Base-by-base conservation (phyloP, 2,797 vertebrate genomes). In the Trematomus bernacchii region DNA sequence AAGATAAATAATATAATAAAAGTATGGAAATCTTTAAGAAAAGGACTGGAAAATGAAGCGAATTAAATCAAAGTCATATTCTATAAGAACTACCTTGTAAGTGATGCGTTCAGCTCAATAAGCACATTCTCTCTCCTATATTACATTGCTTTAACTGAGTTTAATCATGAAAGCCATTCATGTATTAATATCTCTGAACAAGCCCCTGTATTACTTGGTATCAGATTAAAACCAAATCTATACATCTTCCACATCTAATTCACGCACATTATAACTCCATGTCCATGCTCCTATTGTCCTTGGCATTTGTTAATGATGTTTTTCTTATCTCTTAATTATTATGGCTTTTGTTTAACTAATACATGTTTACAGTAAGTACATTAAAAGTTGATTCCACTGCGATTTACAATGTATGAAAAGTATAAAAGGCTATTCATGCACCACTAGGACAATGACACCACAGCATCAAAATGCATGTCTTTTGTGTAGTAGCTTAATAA, bases 291-390 rank as follows among this genome's bases (percentile, higher is more conserved):
- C 10, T 33, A 43, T 65, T 46, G 18, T 62, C 63, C 19, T 9
- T 53, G 43, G 42, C 42, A 16, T 55, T 55, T 71, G 30, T 5
- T 2, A 59, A 59, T 44, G 27, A 42, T 19, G 57, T 60, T 15
- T n/a, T 61, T 51, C 1, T 27, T 21, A 30, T 64, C 48, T 66
- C 18, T 54, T 77, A 42, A 70, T 71, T 58, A 51, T 66, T 33
- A 57, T n/a, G 33, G 50, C 23, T 68, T 65, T 47, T 50, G 33
- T 52, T 66, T 30, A 54, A 71, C 48, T 78, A 66, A 60, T 50
- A 53, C 12, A 19, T 66, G 23, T 63, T 77, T 62, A 52, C 23
- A 44, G 46, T 11, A 40, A 54, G 52, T 30, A 37, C 13, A 44
- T 40, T 14, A 27, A 30, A 40, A 30, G 58, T 69, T 42, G 7